Percentiles rank a stretch among this genome's conserved stretches.
Conservation (phyloP, 2,113 vertebrate genomes). For the Callopanchax toddi region DNA sequence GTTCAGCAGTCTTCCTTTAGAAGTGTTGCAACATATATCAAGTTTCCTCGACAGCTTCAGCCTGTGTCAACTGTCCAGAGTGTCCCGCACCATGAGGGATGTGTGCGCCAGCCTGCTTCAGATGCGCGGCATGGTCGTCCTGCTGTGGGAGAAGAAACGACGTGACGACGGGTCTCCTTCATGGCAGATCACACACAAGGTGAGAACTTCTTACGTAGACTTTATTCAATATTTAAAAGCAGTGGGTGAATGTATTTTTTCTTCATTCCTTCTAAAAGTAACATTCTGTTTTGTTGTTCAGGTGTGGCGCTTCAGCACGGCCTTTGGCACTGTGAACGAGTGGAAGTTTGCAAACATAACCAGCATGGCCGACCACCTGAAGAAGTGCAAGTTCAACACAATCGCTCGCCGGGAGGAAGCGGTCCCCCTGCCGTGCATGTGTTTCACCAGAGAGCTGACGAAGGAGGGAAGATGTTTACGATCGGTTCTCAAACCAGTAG, state of each 20-base stretch:
- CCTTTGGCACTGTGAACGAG: conserved; percentile 94
- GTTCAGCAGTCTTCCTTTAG: conserved; percentile 92
- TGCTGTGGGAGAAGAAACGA: conserved; percentile 92
- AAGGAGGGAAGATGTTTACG: conserved; percentile 94
- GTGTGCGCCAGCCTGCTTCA: conserved; percentile 94
- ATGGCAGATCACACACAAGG: conserved; percentile 98
- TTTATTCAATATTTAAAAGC: not conserved
- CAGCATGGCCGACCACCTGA: conserved; percentile 99
- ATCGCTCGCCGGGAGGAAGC: conserved; percentile 91
- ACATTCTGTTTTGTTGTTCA: conserved; percentile 43
- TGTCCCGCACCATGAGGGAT: conserved; percentile 93
- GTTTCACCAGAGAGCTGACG: conserved; percentile 95
- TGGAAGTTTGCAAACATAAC: conserved; percentile 98
- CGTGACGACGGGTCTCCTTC: conserved; percentile 84
- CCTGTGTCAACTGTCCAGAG: conserved; percentile 93
- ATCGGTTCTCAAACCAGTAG: conserved; percentile 94
- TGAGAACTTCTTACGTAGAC: conserved; percentile 42
- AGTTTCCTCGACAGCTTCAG: conserved; percentile 96
- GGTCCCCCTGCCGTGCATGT: conserved; percentile 96
- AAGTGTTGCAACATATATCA: conserved; percentile 93
- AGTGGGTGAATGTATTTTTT: not conserved
- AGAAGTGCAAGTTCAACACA: conserved; percentile 94
- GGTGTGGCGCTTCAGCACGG: conserved; percentile 99
- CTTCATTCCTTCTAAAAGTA: not conserved
- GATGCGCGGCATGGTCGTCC: conserved; percentile 95